These are phyloP conservation scores for Syngnathoides biaculeatus DNA, from an alignment of 2,113 vertebrate genomes.

Conservation along the genomic window DNA sequence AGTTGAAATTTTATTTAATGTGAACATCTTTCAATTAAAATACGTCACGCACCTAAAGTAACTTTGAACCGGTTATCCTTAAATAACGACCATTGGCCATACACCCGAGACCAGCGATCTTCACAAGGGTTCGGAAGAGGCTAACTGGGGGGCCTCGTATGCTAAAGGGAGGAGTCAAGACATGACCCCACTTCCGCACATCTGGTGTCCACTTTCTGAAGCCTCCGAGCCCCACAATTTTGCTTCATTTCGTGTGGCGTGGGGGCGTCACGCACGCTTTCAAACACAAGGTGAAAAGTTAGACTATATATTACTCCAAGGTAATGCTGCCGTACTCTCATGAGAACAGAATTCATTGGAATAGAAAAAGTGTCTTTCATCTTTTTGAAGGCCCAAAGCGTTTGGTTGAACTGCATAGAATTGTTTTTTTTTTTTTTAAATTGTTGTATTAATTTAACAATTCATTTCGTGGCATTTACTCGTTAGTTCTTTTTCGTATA, in stretches of 20 bases:
- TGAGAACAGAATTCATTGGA: neutral
- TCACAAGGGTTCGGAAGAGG: neutral
- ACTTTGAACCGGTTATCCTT: neutral
- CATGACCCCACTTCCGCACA: slow-evolving; percentile 57
- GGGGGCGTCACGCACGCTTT: neutral
- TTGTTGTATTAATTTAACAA: too few species aligned
- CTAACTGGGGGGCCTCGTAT: slow-evolving; percentile 8
- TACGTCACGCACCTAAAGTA: neutral
- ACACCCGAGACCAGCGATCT: neutral
- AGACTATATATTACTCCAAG: neutral
- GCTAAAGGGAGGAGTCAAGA: slow-evolving; percentile 42
- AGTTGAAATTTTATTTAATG: neutral
- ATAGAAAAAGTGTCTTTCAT: neutral
- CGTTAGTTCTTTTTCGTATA: too few species aligned
- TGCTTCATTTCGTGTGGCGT: neutral
- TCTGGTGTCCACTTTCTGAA: slow-evolving; percentile 53
- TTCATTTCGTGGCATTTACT: too few species aligned
- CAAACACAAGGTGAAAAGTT: neutral
- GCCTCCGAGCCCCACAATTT: neutral
- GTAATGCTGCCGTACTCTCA: neutral
- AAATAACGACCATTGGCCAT: neutral
- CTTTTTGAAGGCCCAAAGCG: neutral
- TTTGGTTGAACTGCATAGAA: too few species aligned
- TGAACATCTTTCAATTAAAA: neutral
- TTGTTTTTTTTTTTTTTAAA: too few species aligned